Evolutionary conservation across 2,888 invertebrate species (phyloP).

Genomic region (Heliconius sara): DNA sequence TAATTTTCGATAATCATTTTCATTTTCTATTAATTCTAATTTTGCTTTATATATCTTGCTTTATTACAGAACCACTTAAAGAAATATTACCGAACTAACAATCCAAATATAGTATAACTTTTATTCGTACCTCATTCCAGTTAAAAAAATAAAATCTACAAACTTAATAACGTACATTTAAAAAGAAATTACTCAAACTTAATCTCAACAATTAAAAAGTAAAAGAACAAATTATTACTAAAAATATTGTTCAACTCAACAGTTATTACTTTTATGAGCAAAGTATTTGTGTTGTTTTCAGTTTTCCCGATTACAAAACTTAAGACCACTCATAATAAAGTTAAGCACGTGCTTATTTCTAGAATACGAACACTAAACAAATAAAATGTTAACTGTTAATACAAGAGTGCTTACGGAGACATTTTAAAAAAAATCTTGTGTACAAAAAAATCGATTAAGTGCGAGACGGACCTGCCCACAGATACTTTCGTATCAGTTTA

Average conservation of each 20-base stretch:
- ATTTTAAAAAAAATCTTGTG: background rate
- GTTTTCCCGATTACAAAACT: conserved; percentile 21
- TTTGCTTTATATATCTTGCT: too few relatives aligned
- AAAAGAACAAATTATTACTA: conserved; percentile 3
- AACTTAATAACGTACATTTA: background rate
- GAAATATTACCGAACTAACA: too few relatives aligned
- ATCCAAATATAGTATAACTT: too few relatives aligned
- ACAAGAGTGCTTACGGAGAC: conserved; percentile 4
- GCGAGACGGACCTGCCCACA: too few relatives aligned
- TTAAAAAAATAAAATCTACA: background rate
- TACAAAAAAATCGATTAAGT: background rate
- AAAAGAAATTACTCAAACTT: background rate
- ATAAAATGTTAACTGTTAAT: conserved; percentile 10
- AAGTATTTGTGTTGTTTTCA: conserved; percentile 20
- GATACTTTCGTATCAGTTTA: too few relatives aligned
- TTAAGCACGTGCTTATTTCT: conserved; percentile 24
- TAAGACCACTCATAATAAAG: conserved; percentile 24
- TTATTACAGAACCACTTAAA: too few relatives aligned
- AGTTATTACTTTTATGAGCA: conserved; percentile 25
- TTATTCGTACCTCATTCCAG: too few relatives aligned
- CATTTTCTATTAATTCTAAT: too few relatives aligned
- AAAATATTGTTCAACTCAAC: conserved; percentile 13
- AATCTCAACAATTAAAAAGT: conserved; percentile 1
- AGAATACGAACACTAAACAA: conserved; percentile 22
- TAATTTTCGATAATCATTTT: too few relatives aligned